Evolutionary conservation across 2,888 invertebrate species (phyloP), one percentile per base, ranked within the genome.

Genomic region (Idaea dimidiata): DNA sequence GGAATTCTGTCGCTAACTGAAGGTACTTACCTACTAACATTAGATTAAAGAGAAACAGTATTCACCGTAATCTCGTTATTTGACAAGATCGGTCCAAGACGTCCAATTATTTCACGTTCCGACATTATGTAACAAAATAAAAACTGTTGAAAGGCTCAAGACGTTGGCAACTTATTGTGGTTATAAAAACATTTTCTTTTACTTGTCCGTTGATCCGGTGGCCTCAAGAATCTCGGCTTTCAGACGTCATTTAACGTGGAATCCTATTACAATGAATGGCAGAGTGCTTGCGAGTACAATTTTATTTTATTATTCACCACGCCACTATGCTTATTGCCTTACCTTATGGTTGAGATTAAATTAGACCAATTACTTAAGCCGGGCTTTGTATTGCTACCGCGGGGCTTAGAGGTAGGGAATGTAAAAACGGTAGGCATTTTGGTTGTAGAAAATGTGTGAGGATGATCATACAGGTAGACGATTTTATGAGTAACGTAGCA

Each of bases 181-280:
- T 70, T 73, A 77, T 83, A 78, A 81, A 82, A 83, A 76, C 79
- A 81, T 81, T 82, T 82, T 80, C 79, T 81, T 79, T 78, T 75
- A 78, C 76, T 75, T 69, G 73, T 72, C 71, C 73, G 65, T 59
- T 68, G 63, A 73, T 69, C 67, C 68, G 71, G 59, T 59, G 68
- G 70, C 65, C 68, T 59, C 64, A 68, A 70, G 74, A 83, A 78
- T 82, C 78, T 73, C 79, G 66, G 74, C 76, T 72, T 71, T 70
- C 69, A 71, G 78, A 73, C 76, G 77, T 77, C 79, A 82, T 82
- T 83, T 80, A 78, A 76, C 74, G 72, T 73, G 77, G 78, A 80
- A 86, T 83, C 78, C 81, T 79, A 84, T 87, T 87, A 85, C 74
- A 67, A 43, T 67, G 72, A 84, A 86, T 77, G 74, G 77, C 69